These are phyloP conservation scores for Euproctis similis DNA, from an alignment of 2,888 invertebrate genomes.

Conservation along the genomic window DNA sequence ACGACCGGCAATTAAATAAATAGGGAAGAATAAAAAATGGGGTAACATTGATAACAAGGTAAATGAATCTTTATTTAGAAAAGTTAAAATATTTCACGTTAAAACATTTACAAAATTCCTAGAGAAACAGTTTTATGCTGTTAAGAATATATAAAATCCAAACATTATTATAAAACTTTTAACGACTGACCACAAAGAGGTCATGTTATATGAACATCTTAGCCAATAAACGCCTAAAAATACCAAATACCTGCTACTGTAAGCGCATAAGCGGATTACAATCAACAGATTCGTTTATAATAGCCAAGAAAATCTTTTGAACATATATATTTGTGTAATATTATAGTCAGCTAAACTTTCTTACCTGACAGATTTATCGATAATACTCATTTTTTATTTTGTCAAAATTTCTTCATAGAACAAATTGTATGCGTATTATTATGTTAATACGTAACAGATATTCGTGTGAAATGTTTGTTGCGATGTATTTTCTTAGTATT, in stretches of 20 bases:
- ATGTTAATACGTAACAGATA: slow-evolving; percentile 28
- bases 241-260: slow-evolving; percentile 6
- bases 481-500: no score
- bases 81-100: no score
- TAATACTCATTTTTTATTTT: slow-evolving; percentile 20
- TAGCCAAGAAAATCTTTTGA: slow-evolving; percentile 13
- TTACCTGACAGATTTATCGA: slow-evolving; percentile 26
- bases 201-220: slow-evolving; percentile 9
- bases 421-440: slow-evolving; percentile 28
- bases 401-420: slow-evolving; percentile 21
- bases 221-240: slow-evolving; percentile 10
- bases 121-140: no score
- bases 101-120: no score
- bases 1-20: no score
- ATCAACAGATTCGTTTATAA: slow-evolving; percentile 14
- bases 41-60: no score
- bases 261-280: slow-evolving; percentile 17
- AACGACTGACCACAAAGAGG: slow-evolving; percentile 11
- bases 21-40: no score
- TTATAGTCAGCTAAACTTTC: slow-evolving; percentile 20
- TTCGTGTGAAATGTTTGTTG: slow-evolving; percentile 33
- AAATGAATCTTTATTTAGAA: no score
- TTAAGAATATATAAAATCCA: no score
- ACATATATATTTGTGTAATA: slow-evolving; percentile 12
- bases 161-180: slow-evolving; percentile 5